Percentiles rank a stretch among this genome's conserved stretches.
phyloP scores from a whole-genome alignment of 2,888 invertebrate species.

The Xestia c-nigrum region DNA sequence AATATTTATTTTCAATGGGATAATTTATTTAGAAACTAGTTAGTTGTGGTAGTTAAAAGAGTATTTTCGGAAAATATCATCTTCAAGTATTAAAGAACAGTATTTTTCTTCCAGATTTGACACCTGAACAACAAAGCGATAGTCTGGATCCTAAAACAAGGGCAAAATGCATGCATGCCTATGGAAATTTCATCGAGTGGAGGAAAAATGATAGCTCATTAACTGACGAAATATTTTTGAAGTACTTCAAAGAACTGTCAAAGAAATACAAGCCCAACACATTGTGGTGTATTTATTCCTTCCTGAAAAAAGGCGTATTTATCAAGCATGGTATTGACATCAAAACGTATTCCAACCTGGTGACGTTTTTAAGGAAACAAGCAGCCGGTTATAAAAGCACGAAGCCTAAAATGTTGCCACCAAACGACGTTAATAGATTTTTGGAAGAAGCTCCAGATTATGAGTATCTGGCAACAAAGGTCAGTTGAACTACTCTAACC shows the following conservation, averaged over 20 bases:
- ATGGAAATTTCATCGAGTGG: conserved; percentile 21
- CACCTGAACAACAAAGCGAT: background rate
- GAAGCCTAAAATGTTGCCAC: conserved; percentile 13
- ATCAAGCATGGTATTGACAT: conserved; percentile 25
- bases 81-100: background rate
- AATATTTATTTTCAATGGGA: background rate
- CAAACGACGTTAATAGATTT: conserved; percentile 23
- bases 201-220: conserved; percentile 17
- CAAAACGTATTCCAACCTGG: conserved; percentile 16
- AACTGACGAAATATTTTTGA: conserved; percentile 19
- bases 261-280: conserved; percentile 29
- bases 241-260: conserved; percentile 23
- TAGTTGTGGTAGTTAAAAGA: background rate
- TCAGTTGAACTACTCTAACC: conserved; percentile 5
- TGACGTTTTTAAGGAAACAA: background rate
- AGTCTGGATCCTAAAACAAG: conserved; percentile 7
- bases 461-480: conserved; percentile 31
- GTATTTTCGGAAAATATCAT: background rate
- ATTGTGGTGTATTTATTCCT: conserved; percentile 16
- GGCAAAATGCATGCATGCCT: conserved; percentile 2
- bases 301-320: conserved; percentile 6
- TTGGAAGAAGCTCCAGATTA: conserved; percentile 28
- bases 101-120: conserved; percentile 1
- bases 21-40: too few species aligned
- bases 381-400: background rate